Base-by-base conservation (phyloP, 2,113 vertebrate species). In the Heterotis niloticus region DNA sequence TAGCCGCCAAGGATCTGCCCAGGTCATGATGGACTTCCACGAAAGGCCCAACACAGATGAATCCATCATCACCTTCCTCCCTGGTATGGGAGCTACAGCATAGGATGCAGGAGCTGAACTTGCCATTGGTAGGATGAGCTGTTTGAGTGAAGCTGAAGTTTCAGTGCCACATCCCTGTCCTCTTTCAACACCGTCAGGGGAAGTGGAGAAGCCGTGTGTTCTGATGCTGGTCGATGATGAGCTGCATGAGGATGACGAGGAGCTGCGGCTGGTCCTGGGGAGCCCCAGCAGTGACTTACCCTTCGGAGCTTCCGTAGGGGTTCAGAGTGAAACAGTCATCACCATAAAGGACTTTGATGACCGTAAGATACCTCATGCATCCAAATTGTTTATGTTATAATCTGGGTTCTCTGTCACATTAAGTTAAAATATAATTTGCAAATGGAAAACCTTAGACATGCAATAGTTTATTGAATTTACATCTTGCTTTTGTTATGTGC, bases 1-100 rank as follows among this genome's bases (percentile, higher is more conserved):
- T 79, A 98, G 94, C 23, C 91, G 96, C 0, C 97, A 99, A 88
- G 96, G 93, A 0, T 95, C 96, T 0, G 97, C 97, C 0, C 95
- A 99, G 86, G 97, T 99, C 81, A 96, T 96, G 94, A 94, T 95
- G 92, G 97, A 98, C 89, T 99, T 98, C 13, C 92, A 90, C 29
- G 97, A 99, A 79, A 94, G 96, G 75, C 96, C 97, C 11, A 99
- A 99, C 89, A 99, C 93, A 1, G 96, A 98, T 5, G 81, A 81
- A 34, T 98, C 97, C 28, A 70, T 89, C 83, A 85, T 99, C 84
- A 93, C 92, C 0, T 99, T 99, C 86, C 85, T 94, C 60, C 95
- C 96, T 85, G 96, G 97, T 98, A 85, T n/a, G 84, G 81, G 14
- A 66, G 52, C 64, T 56, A 23, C 54, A 16, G 0, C n/a, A 57